Base-by-base conservation (phyloP, 2,888 invertebrate species). In the Diogma glabrata region DNA sequence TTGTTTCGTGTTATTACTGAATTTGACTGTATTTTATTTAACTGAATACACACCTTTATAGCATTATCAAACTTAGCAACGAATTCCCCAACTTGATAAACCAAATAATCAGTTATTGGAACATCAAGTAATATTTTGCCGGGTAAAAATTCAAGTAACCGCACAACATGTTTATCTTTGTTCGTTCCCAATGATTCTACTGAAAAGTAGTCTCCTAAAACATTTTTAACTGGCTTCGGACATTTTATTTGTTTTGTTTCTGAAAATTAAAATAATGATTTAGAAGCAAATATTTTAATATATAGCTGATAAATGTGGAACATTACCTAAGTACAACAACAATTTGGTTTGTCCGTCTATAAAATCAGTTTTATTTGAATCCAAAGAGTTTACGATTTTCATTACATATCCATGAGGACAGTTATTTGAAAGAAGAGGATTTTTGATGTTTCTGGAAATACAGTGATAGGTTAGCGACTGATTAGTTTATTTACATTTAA, bases 381-480 rank as follows among this genome's bases (percentile, higher is more conserved):
- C 90, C 64, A 86, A 70, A 0, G 84, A 78, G 69, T 93, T 93
- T 58, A 88, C 74, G 47, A 93, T 78, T 74, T 93, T 93, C 52
- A 93, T 67, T 17, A 88, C 81, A 62, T 86, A 87, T 0, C 85
- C 86, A 57, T 79, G 64, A 0, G 75, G 70, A 55, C 73, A 73
- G 55, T 75, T 72, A 4, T 69, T 63, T 0, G 73, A 69, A 53
- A 80, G 76, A 17, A 81, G 61, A 0, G 79, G 76, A 65, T 83
- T 84, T 62, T 76, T 74, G 53, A 76, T 72, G 53, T 74, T 74
- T 49, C 70, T 70, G 49, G 1, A 60, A 62, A 45, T n/a, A n/a
- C n/a, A n/a, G n/a, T n/a, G n/a, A n/a, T n/a, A n/a, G n/a, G n/a
- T n/a, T n/a, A n/a, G n/a, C n/a, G n/a, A n/a, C n/a, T n/a, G n/a